Percentiles rank a stretch among this genome's conserved stretches.
These are phyloP conservation scores for Orthonyx spaldingii DNA, from an alignment of 2,113 vertebrate species.

Conservation along the genomic window DNA sequence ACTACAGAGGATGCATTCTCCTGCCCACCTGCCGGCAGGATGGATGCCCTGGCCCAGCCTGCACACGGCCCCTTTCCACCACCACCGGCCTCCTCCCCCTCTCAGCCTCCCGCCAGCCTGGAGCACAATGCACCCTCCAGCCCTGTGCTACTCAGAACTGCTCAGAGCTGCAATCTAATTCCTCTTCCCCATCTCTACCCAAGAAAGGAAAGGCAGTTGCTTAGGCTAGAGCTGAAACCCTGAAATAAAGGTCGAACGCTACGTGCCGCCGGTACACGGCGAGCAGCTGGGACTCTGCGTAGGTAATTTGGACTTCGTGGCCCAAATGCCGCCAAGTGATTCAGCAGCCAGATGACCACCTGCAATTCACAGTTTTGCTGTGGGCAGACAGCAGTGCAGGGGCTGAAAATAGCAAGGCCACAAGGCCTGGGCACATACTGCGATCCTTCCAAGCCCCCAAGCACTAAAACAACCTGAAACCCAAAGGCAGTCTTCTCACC, in stretches of 20 bases:
- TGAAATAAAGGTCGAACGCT: not conserved
- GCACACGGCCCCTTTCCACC: not conserved
- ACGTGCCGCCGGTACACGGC: rapidly evolving
- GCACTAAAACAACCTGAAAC: not conserved
- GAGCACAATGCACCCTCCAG: not conserved
- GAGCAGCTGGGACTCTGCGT: rapidly evolving
- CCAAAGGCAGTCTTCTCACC: not conserved
- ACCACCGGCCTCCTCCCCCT: not conserved
- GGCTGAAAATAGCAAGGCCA: not conserved
- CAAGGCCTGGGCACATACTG: not conserved
- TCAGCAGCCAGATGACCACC: not conserved
- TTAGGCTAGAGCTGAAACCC: not conserved
- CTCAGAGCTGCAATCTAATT: not conserved
- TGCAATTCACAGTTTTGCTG: not conserved
- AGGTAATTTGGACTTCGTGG: not conserved
- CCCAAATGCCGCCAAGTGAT: not conserved
- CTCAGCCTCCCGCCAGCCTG: not conserved
- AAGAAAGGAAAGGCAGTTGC: not conserved
- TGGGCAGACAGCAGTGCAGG: not conserved
- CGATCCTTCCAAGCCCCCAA: not conserved
- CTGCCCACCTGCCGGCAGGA: not conserved
- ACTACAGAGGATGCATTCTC: not conserved
- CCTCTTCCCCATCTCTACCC: not conserved
- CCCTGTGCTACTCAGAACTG: not conserved
- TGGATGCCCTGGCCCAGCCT: not conserved